Evolutionary conservation across 2,888 invertebrate genomes (phyloP).

Genomic region (Allacma fusca): DNA sequence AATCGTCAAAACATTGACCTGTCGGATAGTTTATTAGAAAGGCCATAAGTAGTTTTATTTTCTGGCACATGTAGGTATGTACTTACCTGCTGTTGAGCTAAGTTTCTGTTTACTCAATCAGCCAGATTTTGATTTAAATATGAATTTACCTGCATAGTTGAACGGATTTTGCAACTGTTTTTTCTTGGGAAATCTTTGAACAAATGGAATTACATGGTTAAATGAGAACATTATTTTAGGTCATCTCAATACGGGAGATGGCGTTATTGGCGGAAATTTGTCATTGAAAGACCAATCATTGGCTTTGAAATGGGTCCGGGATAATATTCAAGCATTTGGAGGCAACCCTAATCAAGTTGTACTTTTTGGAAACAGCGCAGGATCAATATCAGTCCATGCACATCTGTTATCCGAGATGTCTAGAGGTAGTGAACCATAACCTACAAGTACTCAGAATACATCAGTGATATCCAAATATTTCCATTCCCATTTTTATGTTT

Average conservation of each 20-base stretch:
- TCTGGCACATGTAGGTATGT: too few relatives aligned
- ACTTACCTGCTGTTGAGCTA: too few relatives aligned
- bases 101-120: too few relatives aligned
- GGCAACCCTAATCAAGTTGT: constrained; percentile 38
- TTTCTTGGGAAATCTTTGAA: too few relatives aligned
- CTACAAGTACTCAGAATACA: too few relatives aligned
- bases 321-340: constrained; percentile 35
- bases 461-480: not conserved
- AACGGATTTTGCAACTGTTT: too few relatives aligned
- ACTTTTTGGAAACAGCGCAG: constrained; percentile 46
- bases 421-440: constrained; percentile 20
- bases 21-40: too few relatives aligned
- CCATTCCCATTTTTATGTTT: not conserved
- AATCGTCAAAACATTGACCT: constrained; percentile 23
- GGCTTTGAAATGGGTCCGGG: constrained; percentile 43
- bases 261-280: constrained; percentile 32
- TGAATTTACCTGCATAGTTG: too few relatives aligned
- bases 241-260: constrained; percentile 35
- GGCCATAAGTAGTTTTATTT: too few relatives aligned
- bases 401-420: constrained; percentile 43
- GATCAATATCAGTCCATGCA: constrained; percentile 31
- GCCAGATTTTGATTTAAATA: too few relatives aligned
- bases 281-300: constrained; percentile 36
- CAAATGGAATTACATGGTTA: not conserved
- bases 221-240: not conserved